Base-by-base conservation (phyloP, 2,888 invertebrate species). In the Cerceris ruficornis region DNA sequence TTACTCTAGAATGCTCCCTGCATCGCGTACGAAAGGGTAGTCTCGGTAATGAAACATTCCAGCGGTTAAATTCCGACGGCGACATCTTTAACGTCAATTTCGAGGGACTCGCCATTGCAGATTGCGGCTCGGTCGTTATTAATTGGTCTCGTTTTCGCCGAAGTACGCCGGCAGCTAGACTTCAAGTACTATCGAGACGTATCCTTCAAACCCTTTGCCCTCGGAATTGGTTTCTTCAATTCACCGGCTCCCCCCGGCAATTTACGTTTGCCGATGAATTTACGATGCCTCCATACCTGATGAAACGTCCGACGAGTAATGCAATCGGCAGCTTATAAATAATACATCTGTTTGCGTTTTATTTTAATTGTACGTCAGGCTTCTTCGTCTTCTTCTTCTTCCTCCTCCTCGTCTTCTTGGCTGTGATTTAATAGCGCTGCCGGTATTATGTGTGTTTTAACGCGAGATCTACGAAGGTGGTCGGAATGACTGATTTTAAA, bases 101-200 rank as follows among this genome's bases (percentile, higher is more conserved):
- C 65, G 58, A 46, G 65, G 65, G 64, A 75, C 65, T 75, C 72
- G 72, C 72, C 72, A 65, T 59, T 60, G 64, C 72, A 65, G 46
- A 46, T 13, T 46, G 46, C 46, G 46, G 46, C 13, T 46, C 46
- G 46, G 46, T 13, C 9, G 46, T 46, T 46, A 46, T 46, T 46
- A 46, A 13, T 46, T 55, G 54, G 17, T 55, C 11, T 55, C 54
- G 72, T 52, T 67, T 72, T 62, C 62, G 57, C 17, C 39, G 52
- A 58, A 57, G 62, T 58, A 58, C 58, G 66, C 58, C 62, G 57
- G 61, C 50, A 57, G 17, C 52, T 52, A 65, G 74, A 58, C 72
- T 72, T 68, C 62, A 61, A 76, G 70, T 15, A 55, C 17, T 17
- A 11, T 52, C 14, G 14, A 52, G 6, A 7, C 52, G 52, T 14